phyloP scores from a whole-genome alignment of 2,113 vertebrate species.

The Sylvia atricapilla region DNA sequence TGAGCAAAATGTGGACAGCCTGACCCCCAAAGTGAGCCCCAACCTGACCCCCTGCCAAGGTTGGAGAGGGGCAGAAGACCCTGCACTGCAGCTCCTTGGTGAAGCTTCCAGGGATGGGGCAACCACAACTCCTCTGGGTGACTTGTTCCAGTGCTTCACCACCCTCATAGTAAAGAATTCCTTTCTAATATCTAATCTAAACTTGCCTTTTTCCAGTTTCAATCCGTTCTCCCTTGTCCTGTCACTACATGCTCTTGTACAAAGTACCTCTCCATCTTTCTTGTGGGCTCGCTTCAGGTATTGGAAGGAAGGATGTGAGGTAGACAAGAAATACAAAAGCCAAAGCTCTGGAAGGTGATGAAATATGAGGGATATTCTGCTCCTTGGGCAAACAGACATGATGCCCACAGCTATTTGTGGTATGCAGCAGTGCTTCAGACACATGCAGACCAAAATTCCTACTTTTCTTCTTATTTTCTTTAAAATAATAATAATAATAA shows the following conservation, averaged over 20 bases:
- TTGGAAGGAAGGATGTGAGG: not conserved
- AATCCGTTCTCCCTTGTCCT: not conserved
- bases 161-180: not conserved
- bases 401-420: not conserved
- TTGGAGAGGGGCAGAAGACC: not conserved
- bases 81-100: not conserved
- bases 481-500: not conserved
- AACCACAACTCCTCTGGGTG: not conserved
- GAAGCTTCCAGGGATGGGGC: not conserved
- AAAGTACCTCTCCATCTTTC: not conserved
- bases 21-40: not conserved
- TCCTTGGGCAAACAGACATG: not conserved
- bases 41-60: not conserved
- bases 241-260: not conserved
- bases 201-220: not conserved
- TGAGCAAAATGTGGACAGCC: fast-evolving
- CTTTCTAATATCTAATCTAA: not conserved
- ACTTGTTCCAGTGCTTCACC: not conserved
- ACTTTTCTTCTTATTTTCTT: not conserved
- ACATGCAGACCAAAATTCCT: not conserved
- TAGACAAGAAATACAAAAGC: not conserved
- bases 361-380: not conserved
- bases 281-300: not conserved
- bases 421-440: not conserved
- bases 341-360: not conserved